phyloP scores from a whole-genome alignment of 2,888 invertebrate genomes.

The Erynnis tages region DNA sequence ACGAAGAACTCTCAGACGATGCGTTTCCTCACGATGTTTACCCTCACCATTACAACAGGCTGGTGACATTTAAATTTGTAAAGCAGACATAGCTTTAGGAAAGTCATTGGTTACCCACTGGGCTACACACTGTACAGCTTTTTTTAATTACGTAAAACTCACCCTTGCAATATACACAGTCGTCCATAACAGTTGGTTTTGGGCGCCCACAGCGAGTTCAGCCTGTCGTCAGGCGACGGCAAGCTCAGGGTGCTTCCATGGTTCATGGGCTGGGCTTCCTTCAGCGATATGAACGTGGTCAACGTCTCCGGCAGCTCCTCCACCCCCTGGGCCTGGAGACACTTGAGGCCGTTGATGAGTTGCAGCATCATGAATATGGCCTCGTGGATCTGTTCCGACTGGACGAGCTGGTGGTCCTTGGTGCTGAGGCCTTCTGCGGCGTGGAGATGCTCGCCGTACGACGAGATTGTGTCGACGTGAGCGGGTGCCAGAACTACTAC shows the following conservation, averaged over 20 bases:
- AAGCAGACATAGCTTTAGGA: no score
- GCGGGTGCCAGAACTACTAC: slow-evolving; percentile 88
- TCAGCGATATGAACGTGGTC: slow-evolving; percentile 87
- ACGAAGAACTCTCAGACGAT: no score
- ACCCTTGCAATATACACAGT: slow-evolving; percentile 90
- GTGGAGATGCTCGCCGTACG: slow-evolving; percentile 84
- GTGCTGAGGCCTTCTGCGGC: slow-evolving; percentile 69
- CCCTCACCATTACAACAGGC: no score
- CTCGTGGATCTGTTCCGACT: slow-evolving; percentile 82
- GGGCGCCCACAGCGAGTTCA: slow-evolving; percentile 71
- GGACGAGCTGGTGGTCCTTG: slow-evolving; percentile 68
- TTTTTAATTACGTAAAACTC: no score
- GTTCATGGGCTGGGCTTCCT: slow-evolving; percentile 67
- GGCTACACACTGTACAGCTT: no score
- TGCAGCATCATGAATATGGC: slow-evolving; percentile 90
- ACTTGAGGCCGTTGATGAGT: slow-evolving; percentile 90
- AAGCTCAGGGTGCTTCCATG: slow-evolving; percentile 53
- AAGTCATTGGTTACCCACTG: no score
- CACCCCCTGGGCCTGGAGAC: slow-evolving; percentile 90
- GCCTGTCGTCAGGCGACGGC: slow-evolving; percentile 62
- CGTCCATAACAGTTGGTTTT: slow-evolving; percentile 81
- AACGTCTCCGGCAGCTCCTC: slow-evolving; percentile 88
- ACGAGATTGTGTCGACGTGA: slow-evolving; percentile 88
- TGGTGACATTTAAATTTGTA: no score
- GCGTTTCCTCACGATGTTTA: no score